Evolutionary conservation across 2,888 invertebrate genomes (phyloP).

Genomic region (Philhelius pedissequus): DNA sequence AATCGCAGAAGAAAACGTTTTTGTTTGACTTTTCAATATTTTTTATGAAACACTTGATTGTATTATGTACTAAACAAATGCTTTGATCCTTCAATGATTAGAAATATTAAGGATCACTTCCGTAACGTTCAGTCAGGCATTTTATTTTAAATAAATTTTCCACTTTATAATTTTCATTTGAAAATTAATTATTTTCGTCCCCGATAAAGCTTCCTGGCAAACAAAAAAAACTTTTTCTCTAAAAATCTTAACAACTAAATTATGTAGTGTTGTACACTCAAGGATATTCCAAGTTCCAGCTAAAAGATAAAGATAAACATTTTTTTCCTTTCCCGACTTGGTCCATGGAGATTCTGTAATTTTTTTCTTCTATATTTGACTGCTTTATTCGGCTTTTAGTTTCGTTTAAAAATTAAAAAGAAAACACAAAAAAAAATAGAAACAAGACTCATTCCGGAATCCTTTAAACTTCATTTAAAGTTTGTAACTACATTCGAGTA

Average conservation of each 20-base stretch:
- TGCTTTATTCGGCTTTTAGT: conserved; percentile 35
- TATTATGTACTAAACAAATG: no score
- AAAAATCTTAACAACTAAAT: not conserved
- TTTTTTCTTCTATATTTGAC: not conserved
- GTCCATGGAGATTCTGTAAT: not conserved
- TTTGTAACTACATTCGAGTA: not conserved
- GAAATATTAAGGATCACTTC: no score
- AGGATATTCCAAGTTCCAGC: not conserved
- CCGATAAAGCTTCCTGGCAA: not conserved
- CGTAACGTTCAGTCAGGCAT: no score
- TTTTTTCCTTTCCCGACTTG: not conserved
- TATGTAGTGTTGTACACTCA: no score
- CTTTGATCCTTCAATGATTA: not conserved
- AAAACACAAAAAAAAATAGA: not conserved
- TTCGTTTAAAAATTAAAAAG: not conserved
- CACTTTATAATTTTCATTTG: not conserved
- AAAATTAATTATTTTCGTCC: not conserved
- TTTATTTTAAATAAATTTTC: not conserved
- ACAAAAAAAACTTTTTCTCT: not conserved
- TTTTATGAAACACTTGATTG: no score
- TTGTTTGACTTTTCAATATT: no score
- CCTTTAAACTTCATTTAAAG: not conserved
- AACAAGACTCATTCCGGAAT: not conserved
- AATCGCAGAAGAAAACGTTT: no score
- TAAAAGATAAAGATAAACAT: no score